Base-by-base conservation (phyloP, 2,888 invertebrate species). In the Pelosia muscerda region DNA sequence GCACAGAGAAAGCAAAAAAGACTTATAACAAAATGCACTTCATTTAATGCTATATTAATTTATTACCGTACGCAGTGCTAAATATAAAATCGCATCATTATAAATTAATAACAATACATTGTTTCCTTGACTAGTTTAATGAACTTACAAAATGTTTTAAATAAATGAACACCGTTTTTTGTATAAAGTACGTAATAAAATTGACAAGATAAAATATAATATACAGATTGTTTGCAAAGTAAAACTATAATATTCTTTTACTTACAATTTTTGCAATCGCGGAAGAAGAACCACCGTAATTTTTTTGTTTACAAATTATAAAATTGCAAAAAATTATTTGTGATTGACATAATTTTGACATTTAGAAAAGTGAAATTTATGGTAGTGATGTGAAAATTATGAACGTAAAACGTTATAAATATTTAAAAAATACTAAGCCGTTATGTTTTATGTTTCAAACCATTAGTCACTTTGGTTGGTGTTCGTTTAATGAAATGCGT, bases 401-500 rank as follows among this genome's bases (percentile, higher is more conserved):
- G 25, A 59, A 38, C 23, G 23, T 10, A 59, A 25, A 58, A 58
- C 15, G 31, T 58, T 22, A 57, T 11, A 58, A 58, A 34, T 31
- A 1, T 49, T 22, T 25, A 23, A 2, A 55, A 15, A 55, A 38
- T 23, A 23, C 22, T 6, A 38, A 59, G 23, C 38, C 38, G 38
- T 25, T 59, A 23, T n/a, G 23, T 59, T 59, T 38, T 25, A 23
- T 38, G 38, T 4, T 9, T 59, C 34, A 25, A 15, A 59, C 23
- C 4, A 25, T 59, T 59, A 59, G 23, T 49, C 49, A 49, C 49
- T 49, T 49, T n/a, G n/a, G n/a, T 49, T 49, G 28, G 22, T 28
- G n/a, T 55, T 68, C 15, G 19, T 49, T 58, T 61, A 34, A 55
- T 69, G 60, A 67, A 65, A 57, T 71, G 68, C 79, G 79, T 71